Percentiles rank a stretch among this genome's conserved stretches.
phyloP scores from a whole-genome alignment of 2,888 invertebrate genomes.

The Drosophila phalerata region DNA sequence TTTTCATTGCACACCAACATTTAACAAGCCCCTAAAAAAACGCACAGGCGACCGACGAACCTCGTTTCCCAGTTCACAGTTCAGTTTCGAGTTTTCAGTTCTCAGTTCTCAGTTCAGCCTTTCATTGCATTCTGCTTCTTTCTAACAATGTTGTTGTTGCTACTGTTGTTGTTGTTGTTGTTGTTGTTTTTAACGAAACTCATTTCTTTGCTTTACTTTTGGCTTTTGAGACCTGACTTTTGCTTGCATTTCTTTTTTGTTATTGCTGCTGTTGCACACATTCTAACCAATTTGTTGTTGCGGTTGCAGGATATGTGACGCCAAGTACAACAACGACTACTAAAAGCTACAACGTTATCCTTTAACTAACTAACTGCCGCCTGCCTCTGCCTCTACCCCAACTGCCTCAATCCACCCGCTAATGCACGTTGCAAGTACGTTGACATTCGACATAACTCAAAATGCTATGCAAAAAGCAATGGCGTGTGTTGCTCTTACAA shows the following conservation, averaged over 20 bases:
- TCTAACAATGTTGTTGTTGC: slow-evolving; percentile 23
- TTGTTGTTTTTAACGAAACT: slow-evolving; percentile 46
- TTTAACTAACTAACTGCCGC: slow-evolving; percentile 61
- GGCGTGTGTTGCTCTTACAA: slow-evolving; percentile 59
- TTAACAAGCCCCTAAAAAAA: slow-evolving; percentile 69
- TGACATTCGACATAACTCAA: slow-evolving; percentile 80
- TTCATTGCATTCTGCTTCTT: slow-evolving; percentile 31
- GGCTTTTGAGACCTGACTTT: slow-evolving; percentile 57
- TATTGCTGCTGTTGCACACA: slow-evolving; percentile 3
- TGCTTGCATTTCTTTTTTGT: slow-evolving; percentile 22
- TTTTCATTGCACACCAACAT: slow-evolving; percentile 64
- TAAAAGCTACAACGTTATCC: slow-evolving; percentile 52
- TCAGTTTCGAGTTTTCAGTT: slow-evolving; percentile 36
- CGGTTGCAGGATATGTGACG: slow-evolving; percentile 64
- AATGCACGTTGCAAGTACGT: slow-evolving; percentile 64
- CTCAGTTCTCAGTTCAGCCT: slow-evolving; percentile 28
- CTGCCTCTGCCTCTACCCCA: not conserved
- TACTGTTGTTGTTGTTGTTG: not conserved
- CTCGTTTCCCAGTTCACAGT: slow-evolving; percentile 20
- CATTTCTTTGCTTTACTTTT: slow-evolving; percentile 63
- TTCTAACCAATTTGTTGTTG: slow-evolving; percentile 72
- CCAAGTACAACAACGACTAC: slow-evolving; percentile 41
- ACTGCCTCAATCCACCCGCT: slow-evolving; percentile 25
- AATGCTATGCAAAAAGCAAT: slow-evolving; percentile 72
- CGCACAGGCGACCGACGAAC: slow-evolving; percentile 30